phyloP scores from a whole-genome alignment of 1,140 invertebrate genomes.

The Tetranychus urticae region DNA sequence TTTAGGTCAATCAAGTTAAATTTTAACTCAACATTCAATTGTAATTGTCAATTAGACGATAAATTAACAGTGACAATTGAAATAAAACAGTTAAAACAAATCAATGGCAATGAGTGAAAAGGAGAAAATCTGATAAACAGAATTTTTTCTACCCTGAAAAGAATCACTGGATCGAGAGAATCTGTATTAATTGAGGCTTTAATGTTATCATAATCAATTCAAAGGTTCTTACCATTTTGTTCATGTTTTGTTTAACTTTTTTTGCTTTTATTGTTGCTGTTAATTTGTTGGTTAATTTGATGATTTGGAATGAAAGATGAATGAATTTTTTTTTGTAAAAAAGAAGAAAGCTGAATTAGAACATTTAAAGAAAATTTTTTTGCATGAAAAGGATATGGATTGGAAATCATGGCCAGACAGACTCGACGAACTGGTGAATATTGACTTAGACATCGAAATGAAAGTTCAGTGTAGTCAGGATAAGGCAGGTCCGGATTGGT shows the following conservation, averaged over 20 bases:
- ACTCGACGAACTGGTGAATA: constrained; percentile 56
- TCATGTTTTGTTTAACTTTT: not conserved
- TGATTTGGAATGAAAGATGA: not conserved
- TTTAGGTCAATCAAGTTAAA: too few species aligned
- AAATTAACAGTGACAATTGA: too few species aligned
- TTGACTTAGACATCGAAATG: constrained; percentile 57
- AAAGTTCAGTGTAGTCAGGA: constrained; percentile 53
- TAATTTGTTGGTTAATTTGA: not conserved
- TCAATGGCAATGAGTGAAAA: not conserved
- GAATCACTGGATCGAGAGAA: too few species aligned
- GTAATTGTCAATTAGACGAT: too few species aligned
- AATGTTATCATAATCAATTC: not conserved
- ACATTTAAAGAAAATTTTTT: not conserved
- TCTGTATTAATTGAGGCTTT: not conserved
- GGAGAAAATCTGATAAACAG: not conserved
- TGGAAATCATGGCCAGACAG: constrained; percentile 82
- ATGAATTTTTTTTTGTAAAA: not conserved
- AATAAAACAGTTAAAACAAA: not conserved
- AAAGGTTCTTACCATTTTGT: not conserved
- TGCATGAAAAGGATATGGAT: constrained; percentile 83
- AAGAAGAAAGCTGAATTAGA: not conserved
- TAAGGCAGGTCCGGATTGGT: constrained; percentile 37
- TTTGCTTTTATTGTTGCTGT: not conserved
- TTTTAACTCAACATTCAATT: too few species aligned
- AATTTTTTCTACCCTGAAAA: too few species aligned